A percentile compares a stretch with the other conserved stretches of the same genome.
Conservation (phyloP, 2,113 vertebrate genomes). For the Rhinolophus ferrumequinum region DNA sequence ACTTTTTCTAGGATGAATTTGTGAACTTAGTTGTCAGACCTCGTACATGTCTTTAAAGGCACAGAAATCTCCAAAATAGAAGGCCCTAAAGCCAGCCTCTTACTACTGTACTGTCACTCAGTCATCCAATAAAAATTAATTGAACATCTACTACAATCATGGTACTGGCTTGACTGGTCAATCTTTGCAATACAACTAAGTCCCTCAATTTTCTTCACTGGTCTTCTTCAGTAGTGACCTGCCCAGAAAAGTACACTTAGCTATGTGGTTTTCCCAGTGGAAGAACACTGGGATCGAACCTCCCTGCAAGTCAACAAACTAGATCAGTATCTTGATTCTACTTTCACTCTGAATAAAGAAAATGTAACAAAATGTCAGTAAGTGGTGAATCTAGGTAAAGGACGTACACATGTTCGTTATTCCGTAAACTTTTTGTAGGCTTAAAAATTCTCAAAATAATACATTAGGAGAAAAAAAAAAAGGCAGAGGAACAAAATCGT, state of each 20-base stretch:
- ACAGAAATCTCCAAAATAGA: not conserved
- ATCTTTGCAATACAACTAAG: not conserved
- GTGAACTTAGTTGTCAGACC: no score
- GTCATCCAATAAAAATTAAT: not conserved
- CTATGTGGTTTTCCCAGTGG: not conserved
- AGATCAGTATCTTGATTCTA: not conserved
- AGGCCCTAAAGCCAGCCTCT: not conserved
- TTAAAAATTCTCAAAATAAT: conserved; percentile 2
- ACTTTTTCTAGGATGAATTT: no score
- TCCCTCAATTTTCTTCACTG: not conserved
- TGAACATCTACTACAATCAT: not conserved
- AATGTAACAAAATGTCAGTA: not conserved
- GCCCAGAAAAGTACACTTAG: not conserved
- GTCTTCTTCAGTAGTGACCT: not conserved
- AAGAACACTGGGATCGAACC: not conserved
- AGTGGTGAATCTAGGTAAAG: not conserved
- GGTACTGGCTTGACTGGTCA: not conserved
- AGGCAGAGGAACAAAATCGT: not conserved
- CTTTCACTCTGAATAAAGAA: not conserved
- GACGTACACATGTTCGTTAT: not conserved
- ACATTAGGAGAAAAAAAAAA: not conserved
- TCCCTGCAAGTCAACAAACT: not conserved
- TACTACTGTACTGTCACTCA: not conserved
- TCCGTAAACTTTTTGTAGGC: not conserved
- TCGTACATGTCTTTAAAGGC: not conserved